Percentiles rank a stretch among this genome's conserved stretches.
These are phyloP conservation scores for Tubiluchus corallicola DNA, from an alignment of 2,888 invertebrate genomes.

Conservation along the genomic window DNA sequence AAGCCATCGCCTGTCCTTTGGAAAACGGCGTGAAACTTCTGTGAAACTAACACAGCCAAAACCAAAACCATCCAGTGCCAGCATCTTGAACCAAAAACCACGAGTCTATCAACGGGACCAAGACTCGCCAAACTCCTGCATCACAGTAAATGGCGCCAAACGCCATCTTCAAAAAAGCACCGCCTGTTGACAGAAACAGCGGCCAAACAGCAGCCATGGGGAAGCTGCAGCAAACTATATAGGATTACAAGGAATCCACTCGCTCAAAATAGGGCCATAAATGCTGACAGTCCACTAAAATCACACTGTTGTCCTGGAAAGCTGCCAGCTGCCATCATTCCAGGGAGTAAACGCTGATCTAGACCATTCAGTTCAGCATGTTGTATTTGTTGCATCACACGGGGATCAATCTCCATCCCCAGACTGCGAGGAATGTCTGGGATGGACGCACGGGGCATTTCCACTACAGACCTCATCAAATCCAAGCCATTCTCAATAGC, in stretches of 20 bases:
- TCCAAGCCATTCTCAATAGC: not conserved
- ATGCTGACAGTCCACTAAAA: not conserved
- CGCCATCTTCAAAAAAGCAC: not conserved
- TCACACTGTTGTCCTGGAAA: not conserved
- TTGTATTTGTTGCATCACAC: conserved; percentile 1
- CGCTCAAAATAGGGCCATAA: conserved; percentile 3
- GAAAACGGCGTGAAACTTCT: too few species aligned
- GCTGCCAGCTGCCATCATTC: not conserved
- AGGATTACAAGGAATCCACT: not conserved
- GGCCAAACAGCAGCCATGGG: not conserved
- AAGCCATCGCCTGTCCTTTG: too few species aligned
- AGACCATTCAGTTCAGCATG: not conserved
- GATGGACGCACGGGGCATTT: conserved; percentile 1
- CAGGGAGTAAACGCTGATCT: too few species aligned
- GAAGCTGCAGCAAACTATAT: not conserved
- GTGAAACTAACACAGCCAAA: too few species aligned
- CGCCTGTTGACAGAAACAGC: not conserved
- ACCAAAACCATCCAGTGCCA: too few species aligned
- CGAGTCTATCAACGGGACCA: not conserved
- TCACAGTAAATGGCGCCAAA: not conserved
- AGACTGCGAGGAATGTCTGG: not conserved
- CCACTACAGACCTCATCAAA: not conserved
- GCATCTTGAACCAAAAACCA: too few species aligned
- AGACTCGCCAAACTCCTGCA: not conserved
- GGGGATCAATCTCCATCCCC: not conserved